Evolutionary conservation across 2,888 invertebrate genomes (phyloP).

Genomic region (Cheilosia soror): DNA sequence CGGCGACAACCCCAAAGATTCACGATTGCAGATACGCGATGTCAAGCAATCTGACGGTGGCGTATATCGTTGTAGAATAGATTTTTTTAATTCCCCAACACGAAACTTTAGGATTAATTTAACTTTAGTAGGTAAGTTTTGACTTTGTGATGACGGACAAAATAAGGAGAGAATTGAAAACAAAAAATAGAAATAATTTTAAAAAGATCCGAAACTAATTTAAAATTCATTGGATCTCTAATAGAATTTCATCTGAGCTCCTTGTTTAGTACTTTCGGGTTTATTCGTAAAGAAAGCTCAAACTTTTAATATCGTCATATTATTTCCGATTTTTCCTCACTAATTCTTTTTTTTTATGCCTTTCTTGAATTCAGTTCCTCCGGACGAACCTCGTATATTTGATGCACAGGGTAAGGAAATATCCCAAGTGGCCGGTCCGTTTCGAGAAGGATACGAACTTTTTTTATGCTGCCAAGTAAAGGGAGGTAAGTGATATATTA

Average conservation of each 20-base stretch:
- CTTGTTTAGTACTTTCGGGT: constrained; percentile 63
- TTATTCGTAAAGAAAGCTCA: constrained; percentile 57
- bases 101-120: constrained; percentile 93
- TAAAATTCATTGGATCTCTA: constrained; percentile 69
- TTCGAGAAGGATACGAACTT: constrained; percentile 93
- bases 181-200: constrained; percentile 35
- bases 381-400: constrained; percentile 91
- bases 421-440: constrained; percentile 91
- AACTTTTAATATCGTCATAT: constrained; percentile 70
- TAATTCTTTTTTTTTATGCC: constrained; percentile 54
- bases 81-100: constrained; percentile 95
- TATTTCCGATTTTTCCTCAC: constrained; percentile 57
- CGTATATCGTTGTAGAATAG: constrained; percentile 93
- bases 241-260: constrained; percentile 69
- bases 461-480: constrained; percentile 93
- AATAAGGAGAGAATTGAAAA: constrained; percentile 14
- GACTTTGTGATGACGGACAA: constrained; percentile 22
- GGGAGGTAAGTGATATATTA: constrained; percentile 88
- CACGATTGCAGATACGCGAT: constrained; percentile 89
- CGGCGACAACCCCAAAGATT: constrained; percentile 89
- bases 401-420: constrained; percentile 93
- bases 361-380: constrained; percentile 87
- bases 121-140: constrained; percentile 92
- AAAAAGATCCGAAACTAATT: constrained; percentile 69
- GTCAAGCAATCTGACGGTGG: constrained; percentile 91